Evolutionary conservation across 2,113 vertebrate species (phyloP).

Genomic region (Felis catus): DNA sequence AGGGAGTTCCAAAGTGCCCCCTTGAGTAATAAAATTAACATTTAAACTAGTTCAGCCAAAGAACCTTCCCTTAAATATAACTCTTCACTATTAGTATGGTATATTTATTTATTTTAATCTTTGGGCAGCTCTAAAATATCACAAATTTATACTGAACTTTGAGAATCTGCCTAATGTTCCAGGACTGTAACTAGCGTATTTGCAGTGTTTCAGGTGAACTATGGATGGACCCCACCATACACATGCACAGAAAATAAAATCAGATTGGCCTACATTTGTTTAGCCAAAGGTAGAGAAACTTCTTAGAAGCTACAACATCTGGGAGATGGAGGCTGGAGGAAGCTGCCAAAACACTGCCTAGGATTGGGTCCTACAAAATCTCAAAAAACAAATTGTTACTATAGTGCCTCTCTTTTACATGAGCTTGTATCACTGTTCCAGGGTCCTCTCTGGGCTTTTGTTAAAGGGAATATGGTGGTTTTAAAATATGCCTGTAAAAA

Average conservation of each 20-base stretch:
- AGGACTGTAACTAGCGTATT: background rate
- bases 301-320: background rate
- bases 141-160: slow-evolving; percentile 13
- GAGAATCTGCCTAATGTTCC: slow-evolving; percentile 4
- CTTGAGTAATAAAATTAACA: slow-evolving; percentile 78
- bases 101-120: background rate
- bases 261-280: background rate
- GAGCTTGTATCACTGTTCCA: background rate
- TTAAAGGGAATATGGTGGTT: background rate
- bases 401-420: background rate
- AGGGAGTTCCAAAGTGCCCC: slow-evolving; percentile 76
- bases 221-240: background rate
- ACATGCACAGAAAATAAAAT: background rate
- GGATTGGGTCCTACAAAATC: background rate
- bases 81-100: background rate
- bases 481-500: background rate
- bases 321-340: background rate
- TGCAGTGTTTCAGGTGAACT: background rate
- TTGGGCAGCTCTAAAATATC: background rate
- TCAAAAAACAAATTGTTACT: background rate
- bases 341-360: background rate
- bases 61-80: slow-evolving; percentile 48
- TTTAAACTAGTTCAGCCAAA: slow-evolving; percentile 66
- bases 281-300: background rate
- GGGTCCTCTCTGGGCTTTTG: background rate